Evolutionary conservation across 2,797 vertebrate genomes (phyloP).

Genomic region (Aeoliscus strigatus): DNA sequence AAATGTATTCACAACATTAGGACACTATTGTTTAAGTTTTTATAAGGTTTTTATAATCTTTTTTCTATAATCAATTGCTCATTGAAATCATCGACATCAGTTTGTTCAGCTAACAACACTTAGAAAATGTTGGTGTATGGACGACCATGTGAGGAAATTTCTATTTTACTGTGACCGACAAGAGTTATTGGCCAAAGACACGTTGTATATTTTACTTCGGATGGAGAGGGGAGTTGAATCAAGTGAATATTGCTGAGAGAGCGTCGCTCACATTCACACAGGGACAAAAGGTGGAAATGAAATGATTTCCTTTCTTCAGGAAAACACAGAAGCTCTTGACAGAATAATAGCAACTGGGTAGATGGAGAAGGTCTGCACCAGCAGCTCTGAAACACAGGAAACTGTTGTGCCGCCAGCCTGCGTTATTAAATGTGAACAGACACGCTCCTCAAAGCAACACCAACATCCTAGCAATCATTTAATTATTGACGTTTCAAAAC

Average conservation of each 20-base stretch:
- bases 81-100: too few species aligned
- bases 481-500: too few species aligned
- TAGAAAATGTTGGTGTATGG: slow-evolving; percentile 80
- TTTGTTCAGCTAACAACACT: too few species aligned
- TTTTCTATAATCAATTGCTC: too few species aligned
- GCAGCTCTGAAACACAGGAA: slow-evolving; percentile 85
- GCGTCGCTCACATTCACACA: slow-evolving; percentile 90
- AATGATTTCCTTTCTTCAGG: slow-evolving; percentile 94
- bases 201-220: slow-evolving; percentile 98
- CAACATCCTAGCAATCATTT: slow-evolving; percentile 19
- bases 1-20: too few species aligned
- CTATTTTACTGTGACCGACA: slow-evolving; percentile 92
- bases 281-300: slow-evolving; percentile 99
- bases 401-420: slow-evolving; percentile 82
- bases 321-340: slow-evolving; percentile 87
- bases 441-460: slow-evolving; percentile 62
- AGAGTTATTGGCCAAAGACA: slow-evolving; percentile 86
- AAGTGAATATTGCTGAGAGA: slow-evolving; percentile 98
- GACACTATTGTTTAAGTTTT: too few species aligned
- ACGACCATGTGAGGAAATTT: slow-evolving; percentile 98
- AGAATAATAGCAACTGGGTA: slow-evolving; percentile 91
- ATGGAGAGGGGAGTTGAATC: slow-evolving; percentile 87
- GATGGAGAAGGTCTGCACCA: slow-evolving; percentile 73
- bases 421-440: slow-evolving; percentile 77
- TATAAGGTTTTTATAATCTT: too few species aligned